phyloP scores from a whole-genome alignment of 2,888 invertebrate genomes.

The Chymomyza caudatula region DNA sequence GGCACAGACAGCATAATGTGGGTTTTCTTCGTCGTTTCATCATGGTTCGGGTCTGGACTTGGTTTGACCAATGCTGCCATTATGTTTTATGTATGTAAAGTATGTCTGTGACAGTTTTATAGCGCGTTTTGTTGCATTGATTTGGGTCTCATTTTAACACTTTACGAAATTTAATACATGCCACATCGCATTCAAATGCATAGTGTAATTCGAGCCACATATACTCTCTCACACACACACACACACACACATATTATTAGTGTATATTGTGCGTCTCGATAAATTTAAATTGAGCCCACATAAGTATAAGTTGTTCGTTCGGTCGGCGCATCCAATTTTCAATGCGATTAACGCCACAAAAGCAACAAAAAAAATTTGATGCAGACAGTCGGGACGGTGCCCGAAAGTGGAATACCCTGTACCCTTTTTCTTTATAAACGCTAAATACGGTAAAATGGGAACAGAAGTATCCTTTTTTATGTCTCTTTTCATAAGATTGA shows the following conservation, averaged over 20 bases:
- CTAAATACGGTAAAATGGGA: no score
- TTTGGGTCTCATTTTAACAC: slow-evolving; percentile 48
- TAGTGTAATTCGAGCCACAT: slow-evolving; percentile 53
- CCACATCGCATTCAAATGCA: slow-evolving; percentile 55
- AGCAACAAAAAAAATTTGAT: slow-evolving; percentile 4
- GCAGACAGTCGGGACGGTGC: no score
- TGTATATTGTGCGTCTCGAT: background rate
- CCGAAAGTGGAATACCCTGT: no score
- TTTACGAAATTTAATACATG: slow-evolving; percentile 62
- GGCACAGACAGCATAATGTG: background rate
- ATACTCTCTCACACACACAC: background rate
- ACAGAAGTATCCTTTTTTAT: no score
- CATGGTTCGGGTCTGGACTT: slow-evolving; percentile 2
- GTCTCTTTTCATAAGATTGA: no score
- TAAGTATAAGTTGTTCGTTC: slow-evolving; percentile 25
- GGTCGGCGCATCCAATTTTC: slow-evolving; percentile 50
- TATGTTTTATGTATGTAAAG: slow-evolving; percentile 57
- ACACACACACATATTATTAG: background rate
- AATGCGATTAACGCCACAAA: slow-evolving; percentile 55
- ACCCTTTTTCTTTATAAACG: no score
- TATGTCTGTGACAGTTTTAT: slow-evolving; percentile 61
- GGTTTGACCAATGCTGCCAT: slow-evolving; percentile 31
- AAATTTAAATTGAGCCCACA: slow-evolving; percentile 44
- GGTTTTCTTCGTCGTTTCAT: background rate
- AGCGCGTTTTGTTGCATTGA: slow-evolving; percentile 58